A percentile compares a stretch with the other conserved stretches of the same genome.
phyloP scores from a whole-genome alignment of 2,797 vertebrate genomes.

The Alca torda region DNA sequence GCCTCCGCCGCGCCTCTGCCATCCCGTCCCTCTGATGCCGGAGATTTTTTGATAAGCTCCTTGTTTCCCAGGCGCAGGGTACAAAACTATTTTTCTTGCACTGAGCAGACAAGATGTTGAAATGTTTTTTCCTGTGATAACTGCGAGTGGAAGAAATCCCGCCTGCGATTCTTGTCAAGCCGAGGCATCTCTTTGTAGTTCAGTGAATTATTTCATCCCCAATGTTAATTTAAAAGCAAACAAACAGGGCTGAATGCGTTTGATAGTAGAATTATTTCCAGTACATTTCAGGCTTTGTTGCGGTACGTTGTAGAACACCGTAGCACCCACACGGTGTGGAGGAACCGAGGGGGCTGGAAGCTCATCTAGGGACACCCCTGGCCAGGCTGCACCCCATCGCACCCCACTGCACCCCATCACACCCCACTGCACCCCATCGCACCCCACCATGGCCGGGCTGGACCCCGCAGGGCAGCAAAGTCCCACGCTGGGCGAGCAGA shows the following conservation, averaged over 20 bases:
- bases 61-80: conserved; percentile 20
- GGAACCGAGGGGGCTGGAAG: neutral
- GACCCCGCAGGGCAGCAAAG: neutral
- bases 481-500: neutral
- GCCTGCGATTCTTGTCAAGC: conserved; percentile 56
- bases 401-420: neutral
- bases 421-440: neutral
- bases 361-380: rapidly evolving
- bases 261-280: conserved; percentile 53
- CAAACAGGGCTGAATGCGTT: conserved; percentile 58
- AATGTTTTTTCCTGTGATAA: conserved; percentile 64
- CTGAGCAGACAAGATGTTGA: conserved; percentile 59
- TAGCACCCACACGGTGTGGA: rapidly evolving
- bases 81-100: conserved; percentile 44
- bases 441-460: rapidly evolving
- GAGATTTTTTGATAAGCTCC: conserved; percentile 52
- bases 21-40: neutral
- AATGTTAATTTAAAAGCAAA: conserved; percentile 66
- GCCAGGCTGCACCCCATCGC: neutral
- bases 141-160: conserved; percentile 43
- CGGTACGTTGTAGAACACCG: neutral
- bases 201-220: conserved; percentile 57
- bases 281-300: conserved; percentile 33
- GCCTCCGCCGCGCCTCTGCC: neutral
- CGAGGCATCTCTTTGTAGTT: conserved; percentile 62